Base-by-base conservation (phyloP, 2,797 vertebrate species). In the Oreortyx pictus region DNA sequence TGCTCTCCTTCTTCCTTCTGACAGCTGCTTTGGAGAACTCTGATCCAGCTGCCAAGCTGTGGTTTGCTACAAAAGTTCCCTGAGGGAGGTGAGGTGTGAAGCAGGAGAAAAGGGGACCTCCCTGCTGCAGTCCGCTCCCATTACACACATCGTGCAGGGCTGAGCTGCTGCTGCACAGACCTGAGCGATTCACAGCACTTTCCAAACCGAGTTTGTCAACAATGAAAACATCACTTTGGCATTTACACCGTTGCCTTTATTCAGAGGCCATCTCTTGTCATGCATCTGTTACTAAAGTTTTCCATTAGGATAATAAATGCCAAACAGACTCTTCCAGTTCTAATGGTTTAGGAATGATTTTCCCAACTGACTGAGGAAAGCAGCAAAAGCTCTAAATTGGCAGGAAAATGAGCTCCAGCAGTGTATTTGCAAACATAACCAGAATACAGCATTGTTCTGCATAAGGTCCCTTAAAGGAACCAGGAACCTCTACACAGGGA, bases 61-160 rank as follows among this genome's bases (percentile, higher is more conserved):
- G 44, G 14, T 3, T 86, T 94, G 15, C 46, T 41, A 86, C 71
- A 78, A 57, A 41, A 62, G 20, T 47, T 66, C 66, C 56, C 46
- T 19, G 8, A 68, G 70, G 56, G 86, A 88, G 65, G 14, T 20
- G 4, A 75, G 56, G 50, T 9, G 18, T 6, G 27, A 39, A 23
- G 41, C 0, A 83, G 23, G 39, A 5, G 7, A 2, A 6, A 2
- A 2, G 6, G 3, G 2, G 15, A 50, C 70, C 44, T 79, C 60
- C 43, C 67, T 14, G 41, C 62, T 54, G 62, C 6, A 29, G 11
- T 41, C 57, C 13, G 31, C 59, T 76, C 62, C 41, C n/a, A 18
- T 9, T 33, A 68, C 2, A 47, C 19, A 0, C 3, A 70, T 2
- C 44, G 22, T 6, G 2, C 6, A 7, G 67, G n/a, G 7, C 50